Conservation (phyloP, 2,797 vertebrate genomes). For the Limnodromus scolopaceus region DNA sequence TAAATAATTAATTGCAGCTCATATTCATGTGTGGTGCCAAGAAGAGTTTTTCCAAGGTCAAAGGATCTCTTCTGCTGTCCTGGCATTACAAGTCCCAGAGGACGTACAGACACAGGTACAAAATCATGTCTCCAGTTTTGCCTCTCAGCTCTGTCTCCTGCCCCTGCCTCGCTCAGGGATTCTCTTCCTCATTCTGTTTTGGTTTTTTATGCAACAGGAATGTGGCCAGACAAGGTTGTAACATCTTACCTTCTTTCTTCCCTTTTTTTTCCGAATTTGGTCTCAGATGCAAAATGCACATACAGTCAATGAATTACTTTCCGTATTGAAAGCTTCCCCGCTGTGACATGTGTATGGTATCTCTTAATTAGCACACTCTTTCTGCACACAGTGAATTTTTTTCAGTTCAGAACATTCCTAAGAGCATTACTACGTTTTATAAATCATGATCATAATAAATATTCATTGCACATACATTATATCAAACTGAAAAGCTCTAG, state of each 20-base stretch:
- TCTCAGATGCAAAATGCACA: not conserved
- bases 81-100: not conserved
- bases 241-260: not conserved
- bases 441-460: constrained; percentile 1
- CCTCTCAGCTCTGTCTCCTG: not conserved
- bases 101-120: not conserved
- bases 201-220: not conserved
- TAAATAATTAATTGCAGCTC: not conserved
- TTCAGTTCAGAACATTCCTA: constrained; percentile 12
- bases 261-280: not conserved
- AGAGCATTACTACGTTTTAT: constrained; percentile 4
- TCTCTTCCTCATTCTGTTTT: not conserved
- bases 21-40: not conserved
- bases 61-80: not conserved
- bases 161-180: not conserved
- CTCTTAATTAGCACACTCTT: constrained; percentile 9
- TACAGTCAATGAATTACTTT: not conserved
- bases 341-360: not conserved
- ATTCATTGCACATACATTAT: not conserved
- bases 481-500: not conserved
- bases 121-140: not conserved
- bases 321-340: not conserved
- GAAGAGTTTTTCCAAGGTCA: not conserved
- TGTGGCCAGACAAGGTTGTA: not conserved
- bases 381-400: not conserved